Percentiles rank a stretch among this genome's conserved stretches.
phyloP scores from a whole-genome alignment of 2,113 vertebrate species.

The Pipra filicauda region DNA sequence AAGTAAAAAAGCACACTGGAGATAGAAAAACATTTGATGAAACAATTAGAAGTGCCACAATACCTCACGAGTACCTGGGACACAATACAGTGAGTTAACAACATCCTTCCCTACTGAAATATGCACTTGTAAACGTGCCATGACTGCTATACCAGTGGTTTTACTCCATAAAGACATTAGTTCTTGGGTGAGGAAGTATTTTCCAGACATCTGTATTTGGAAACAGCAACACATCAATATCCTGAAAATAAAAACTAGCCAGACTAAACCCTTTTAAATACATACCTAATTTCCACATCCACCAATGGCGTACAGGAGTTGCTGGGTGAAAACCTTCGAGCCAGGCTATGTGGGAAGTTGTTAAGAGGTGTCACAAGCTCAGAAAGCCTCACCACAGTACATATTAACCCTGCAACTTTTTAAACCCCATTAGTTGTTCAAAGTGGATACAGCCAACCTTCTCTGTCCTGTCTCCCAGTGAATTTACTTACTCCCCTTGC shows the following conservation, averaged over 20 bases:
- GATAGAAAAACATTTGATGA: not conserved
- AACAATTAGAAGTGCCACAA: not conserved
- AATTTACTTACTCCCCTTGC: not conserved
- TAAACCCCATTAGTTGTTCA: not conserved
- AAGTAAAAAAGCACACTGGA: not conserved
- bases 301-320: not conserved
- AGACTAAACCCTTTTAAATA: not conserved
- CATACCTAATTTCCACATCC: not conserved
- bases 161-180: not conserved
- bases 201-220: not conserved
- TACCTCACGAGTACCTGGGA: not conserved
- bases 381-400: not conserved
- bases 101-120: not conserved
- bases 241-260: not conserved
- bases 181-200: not conserved
- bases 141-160: not conserved
- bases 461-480: not conserved
- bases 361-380: not conserved
- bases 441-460: not conserved
- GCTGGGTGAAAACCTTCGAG: not conserved
- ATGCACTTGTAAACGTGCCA: not conserved
- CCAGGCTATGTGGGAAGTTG: not conserved
- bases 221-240: not conserved
- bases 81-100: not conserved
- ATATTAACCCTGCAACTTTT: not conserved